Conservation (phyloP, 2,888 invertebrate genomes). For the Stenodema calcarata region DNA sequence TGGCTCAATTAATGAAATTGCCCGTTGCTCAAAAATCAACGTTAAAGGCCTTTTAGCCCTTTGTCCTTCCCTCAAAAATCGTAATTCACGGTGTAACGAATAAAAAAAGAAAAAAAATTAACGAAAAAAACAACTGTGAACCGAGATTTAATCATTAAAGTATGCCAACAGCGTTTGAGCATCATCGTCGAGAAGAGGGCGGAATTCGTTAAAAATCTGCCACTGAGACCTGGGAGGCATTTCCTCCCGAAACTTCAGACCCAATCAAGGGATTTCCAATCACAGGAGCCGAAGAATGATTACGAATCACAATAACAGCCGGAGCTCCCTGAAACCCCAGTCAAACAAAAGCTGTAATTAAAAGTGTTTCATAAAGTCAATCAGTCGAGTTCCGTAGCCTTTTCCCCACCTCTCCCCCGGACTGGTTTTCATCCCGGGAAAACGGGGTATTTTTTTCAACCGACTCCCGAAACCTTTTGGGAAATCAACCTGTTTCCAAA, state of each 20-base stretch:
- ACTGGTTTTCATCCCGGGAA: neutral
- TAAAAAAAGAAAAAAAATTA: neutral
- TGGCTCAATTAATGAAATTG: too few relatives aligned
- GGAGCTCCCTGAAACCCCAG: neutral
- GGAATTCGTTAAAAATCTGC: conserved; percentile 5
- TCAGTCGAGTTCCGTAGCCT: neutral
- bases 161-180: neutral
- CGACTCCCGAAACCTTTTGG: neutral
- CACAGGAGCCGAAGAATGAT: conserved; percentile 17
- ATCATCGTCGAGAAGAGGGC: neutral
- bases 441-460: neutral
- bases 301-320: conserved; percentile 22
- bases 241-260: conserved; percentile 4
- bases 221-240: conserved; percentile 2
- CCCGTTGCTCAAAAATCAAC: too few relatives aligned
- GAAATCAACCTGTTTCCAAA: neutral
- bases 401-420: neutral
- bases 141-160: neutral
- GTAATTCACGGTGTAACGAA: too few relatives aligned
- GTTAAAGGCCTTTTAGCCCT: too few relatives aligned
- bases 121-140: neutral
- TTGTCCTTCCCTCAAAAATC: too few relatives aligned
- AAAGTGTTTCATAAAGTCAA: conserved; percentile 38
- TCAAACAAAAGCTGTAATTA: conserved; percentile 40
- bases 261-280: conserved; percentile 39